Evolutionary conservation across 2,888 invertebrate genomes (phyloP), one percentile per base, ranked within the genome.

Genomic region (Taphrorychus bicolor): DNA sequence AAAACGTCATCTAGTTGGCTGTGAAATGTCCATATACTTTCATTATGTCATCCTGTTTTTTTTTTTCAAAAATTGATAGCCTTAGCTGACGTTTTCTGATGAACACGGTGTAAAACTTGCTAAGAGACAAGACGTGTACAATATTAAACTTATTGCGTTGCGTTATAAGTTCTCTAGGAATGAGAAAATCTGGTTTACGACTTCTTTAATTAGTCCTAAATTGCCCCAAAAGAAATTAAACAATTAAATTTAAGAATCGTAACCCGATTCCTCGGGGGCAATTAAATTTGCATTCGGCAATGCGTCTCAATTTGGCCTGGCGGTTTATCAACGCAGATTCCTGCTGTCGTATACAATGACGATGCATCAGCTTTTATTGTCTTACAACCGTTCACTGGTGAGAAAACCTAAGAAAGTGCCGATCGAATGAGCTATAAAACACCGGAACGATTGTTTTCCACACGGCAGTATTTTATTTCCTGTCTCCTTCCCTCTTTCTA

Each of bases 341-440:
- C 78, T 78, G 71, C 77, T 78, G 79, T 79, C 80, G 80, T 81
- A 81, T 81, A 81, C 81, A 81, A 81, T 80, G 80, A 80, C 82
- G 81, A 82, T 82, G 79, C 81, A 81, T 82, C 82, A 82, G 81
- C 80, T 81, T 82, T 82, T 82, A 82, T 82, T 82, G 82, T 82
- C 82, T 81, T 79, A 80, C 82, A 81, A 78, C 79, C 81, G 79
- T 81, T 80, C 75, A 78, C 77, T 75, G 79, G 79, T 77, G 79
- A 78, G 81, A 79, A 82, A 82, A 82, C 80, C 79, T 79, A 81
- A 82, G 82, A 82, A 82, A 82, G 81, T 82, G 82, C 81, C 82
- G 81, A 82, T 82, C 81, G 81, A 82, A 81, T 76, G 80, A 78
- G 81, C 81, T 78, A 82, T 82, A 82, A 82, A 82, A 82, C 81